These are phyloP conservation scores for Drosophila equinoxialis DNA, from an alignment of 1,140 invertebrate species.

Conservation along the genomic window DNA sequence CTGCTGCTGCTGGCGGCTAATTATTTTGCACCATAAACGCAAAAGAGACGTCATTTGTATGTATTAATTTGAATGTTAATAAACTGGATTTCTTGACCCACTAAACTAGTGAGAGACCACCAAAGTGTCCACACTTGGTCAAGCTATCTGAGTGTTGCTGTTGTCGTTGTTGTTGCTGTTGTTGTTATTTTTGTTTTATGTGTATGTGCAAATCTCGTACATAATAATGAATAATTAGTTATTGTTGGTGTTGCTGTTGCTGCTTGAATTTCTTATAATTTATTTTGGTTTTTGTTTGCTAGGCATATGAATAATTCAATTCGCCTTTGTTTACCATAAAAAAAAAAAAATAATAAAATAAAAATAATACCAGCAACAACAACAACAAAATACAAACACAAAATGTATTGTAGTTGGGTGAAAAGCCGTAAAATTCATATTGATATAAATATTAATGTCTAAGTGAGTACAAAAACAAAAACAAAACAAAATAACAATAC, in stretches of 20 bases:
- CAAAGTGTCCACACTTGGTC: slow-evolving; percentile 54
- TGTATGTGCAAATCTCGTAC: slow-evolving; percentile 74
- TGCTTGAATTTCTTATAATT: slow-evolving; percentile 71
- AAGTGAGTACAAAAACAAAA: slow-evolving; percentile 34
- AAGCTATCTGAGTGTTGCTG: slow-evolving; percentile 36
- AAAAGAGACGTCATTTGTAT: slow-evolving; percentile 70
- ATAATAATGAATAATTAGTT: slow-evolving; percentile 78
- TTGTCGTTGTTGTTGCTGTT: slow-evolving; percentile 34
- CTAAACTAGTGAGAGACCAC: slow-evolving; percentile 73
- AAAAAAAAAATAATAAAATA: neutral
- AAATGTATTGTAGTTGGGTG: slow-evolving; percentile 35
- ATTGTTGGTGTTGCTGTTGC: slow-evolving; percentile 27
- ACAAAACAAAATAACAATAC: slow-evolving; percentile 27
- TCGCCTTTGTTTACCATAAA: slow-evolving; percentile 49
- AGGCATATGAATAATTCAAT: slow-evolving; percentile 74
- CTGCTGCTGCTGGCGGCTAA: slow-evolving; percentile 49
- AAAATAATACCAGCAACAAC: neutral
- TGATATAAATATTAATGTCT: slow-evolving; percentile 67
- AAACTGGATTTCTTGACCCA: slow-evolving; percentile 82
- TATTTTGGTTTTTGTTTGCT: slow-evolving; percentile 76
- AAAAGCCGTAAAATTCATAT: slow-evolving; percentile 70
- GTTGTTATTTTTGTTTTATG: slow-evolving; percentile 38
- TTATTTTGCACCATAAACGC: slow-evolving; percentile 78
- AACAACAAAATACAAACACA: slow-evolving; percentile 13
- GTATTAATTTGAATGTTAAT: slow-evolving; percentile 82